phyloP scores from a whole-genome alignment of 2,113 vertebrate genomes.

The Trichechus manatus region DNA sequence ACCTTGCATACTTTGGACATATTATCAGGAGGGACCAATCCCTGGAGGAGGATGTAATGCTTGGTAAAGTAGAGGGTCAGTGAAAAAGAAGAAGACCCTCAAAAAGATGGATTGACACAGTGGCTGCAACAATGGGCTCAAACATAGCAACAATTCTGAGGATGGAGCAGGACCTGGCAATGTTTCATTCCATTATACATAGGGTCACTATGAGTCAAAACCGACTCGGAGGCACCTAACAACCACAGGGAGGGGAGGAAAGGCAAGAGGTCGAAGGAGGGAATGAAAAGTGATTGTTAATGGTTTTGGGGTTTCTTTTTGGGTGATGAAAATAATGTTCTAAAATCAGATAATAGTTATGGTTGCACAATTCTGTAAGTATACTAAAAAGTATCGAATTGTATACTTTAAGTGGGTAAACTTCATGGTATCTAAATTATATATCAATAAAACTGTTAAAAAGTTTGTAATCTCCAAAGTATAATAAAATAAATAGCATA shows the following conservation, averaged over 20 bases:
- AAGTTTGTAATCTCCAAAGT: constrained; percentile 7
- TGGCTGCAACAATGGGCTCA: not conserved
- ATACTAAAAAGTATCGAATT: not conserved
- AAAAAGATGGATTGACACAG: not conserved
- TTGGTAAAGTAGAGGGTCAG: no score
- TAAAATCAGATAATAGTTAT: constrained; percentile 43
- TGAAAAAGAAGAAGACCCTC: no score
- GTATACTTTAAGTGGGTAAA: not conserved
- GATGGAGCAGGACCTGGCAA: not conserved
- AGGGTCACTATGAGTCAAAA: no score
- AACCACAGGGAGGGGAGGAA: not conserved
- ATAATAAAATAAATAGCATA: not conserved
- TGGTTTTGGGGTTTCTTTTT: not conserved
- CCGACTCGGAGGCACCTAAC: not conserved
- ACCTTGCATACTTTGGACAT: no score
- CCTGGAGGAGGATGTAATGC: no score
- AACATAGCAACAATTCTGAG: not conserved
- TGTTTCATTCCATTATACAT: not conserved
- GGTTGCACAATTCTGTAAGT: not conserved
- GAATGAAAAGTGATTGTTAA: not conserved
- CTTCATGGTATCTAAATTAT: not conserved
- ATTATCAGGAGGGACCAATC: no score
- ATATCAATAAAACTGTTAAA: constrained; percentile 7
- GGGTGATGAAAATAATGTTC: constrained; percentile 7
- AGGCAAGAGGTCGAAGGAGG: not conserved